Base-by-base conservation (phyloP, 2,113 vertebrate species). In the Myocastor coypus region DNA sequence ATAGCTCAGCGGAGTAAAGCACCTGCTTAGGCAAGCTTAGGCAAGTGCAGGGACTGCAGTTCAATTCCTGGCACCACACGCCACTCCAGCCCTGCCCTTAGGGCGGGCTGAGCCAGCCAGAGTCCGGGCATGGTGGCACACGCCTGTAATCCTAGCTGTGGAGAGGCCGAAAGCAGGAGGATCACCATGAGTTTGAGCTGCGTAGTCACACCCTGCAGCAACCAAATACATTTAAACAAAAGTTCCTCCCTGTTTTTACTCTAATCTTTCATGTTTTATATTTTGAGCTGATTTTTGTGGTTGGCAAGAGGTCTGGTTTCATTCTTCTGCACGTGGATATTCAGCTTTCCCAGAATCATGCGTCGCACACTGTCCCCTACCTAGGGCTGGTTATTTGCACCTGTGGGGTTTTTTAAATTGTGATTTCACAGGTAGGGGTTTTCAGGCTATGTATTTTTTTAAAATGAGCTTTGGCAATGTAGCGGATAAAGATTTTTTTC, bases 381-480 rank as follows among this genome's bases (percentile, higher is more conserved):
- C 55, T 6, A n/a, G 40, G 11, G 52, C 37, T 55, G 32, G 57
- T 34, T 77, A 20, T 77, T 77, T 52, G n/a, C 32, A 89, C 9
- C 73, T n/a, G 30, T 40, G 46, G 57, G 59, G 4, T 66, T 14
- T 59, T 92, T 94, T 59, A 52, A 96, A 82, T 66, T 81, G 37
- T 2, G 42, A 28, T 81, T 86, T 82, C 26, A 24, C 10, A 57
- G 55, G 28, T 4, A 78, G n/a, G 0, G 22, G 5, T 80, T 83
- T 83, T 77, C 50, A 84, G 28, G 32, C 77, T 83, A 50, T 63
- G 34, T 92, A 2, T 32, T 89, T 80, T 80, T 84, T 89, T 68
- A 86, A 69, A n/a, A 75, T 77, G 81, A 89, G n/a, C 37, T 89
- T 91, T 92, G 73, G 34, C 82, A 73, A 81, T 68, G n/a, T 86